Evolutionary conservation across 2,113 vertebrate genomes (phyloP).

Genomic region (Zosterops borbonicus): DNA sequence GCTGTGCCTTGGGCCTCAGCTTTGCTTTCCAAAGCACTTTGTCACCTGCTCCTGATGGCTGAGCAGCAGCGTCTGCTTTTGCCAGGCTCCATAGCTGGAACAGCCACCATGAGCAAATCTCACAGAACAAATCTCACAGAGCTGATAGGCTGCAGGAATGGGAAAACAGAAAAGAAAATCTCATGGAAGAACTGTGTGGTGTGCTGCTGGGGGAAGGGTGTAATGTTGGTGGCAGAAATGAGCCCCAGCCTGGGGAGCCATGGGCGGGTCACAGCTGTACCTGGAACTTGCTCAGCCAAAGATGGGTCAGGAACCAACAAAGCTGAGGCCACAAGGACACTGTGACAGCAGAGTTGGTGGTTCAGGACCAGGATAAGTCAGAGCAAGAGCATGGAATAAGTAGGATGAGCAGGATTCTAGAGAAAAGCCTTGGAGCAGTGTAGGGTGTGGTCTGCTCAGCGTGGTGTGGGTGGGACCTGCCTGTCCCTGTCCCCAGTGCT

Average conservation of each 20-base stretch:
- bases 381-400: rapidly evolving
- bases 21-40: background rate
- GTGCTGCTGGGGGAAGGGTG: background rate
- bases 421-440: rapidly evolving
- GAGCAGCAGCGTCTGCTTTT: background rate
- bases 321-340: rapidly evolving
- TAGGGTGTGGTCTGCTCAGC: background rate
- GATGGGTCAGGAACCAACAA: background rate
- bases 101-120: background rate
- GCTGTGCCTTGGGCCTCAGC: background rate
- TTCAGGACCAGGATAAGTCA: rapidly evolving
- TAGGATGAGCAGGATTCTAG: background rate
- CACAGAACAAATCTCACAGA: background rate
- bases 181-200: rapidly evolving
- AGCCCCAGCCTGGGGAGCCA: background rate
- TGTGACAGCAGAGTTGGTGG: rapidly evolving
- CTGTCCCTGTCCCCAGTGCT: rapidly evolving
- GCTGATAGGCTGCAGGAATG: background rate
- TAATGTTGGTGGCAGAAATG: rapidly evolving
- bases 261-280: rapidly evolving
- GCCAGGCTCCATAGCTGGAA: background rate
- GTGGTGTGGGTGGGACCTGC: rapidly evolving
- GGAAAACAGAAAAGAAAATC: background rate
- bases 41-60: background rate
- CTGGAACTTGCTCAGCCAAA: rapidly evolving